Percentiles rank a stretch among this genome's conserved stretches.
phyloP scores from a whole-genome alignment of 2,113 vertebrate species.

The Notechis scutatus region DNA sequence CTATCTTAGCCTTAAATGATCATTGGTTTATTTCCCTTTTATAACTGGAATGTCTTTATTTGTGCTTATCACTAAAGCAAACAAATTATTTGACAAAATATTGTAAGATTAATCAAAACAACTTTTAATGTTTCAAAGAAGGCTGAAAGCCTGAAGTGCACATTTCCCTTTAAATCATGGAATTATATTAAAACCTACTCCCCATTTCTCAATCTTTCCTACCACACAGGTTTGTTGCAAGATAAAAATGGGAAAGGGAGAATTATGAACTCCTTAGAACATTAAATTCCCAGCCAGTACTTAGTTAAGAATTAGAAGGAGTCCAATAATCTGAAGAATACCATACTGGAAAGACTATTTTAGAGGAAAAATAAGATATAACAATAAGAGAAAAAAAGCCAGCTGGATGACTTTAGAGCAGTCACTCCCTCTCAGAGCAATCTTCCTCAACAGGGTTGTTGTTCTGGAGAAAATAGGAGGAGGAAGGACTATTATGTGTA shows the following conservation, averaged over 20 bases:
- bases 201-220: background rate
- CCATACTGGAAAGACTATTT: background rate
- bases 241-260: background rate
- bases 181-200: background rate
- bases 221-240: background rate
- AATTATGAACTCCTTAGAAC: background rate
- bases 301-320: background rate
- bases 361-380: background rate
- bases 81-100: background rate
- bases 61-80: background rate
- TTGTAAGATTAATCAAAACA: background rate
- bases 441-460: background rate
- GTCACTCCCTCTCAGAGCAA: background rate
- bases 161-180: background rate
- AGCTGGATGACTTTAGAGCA: background rate
- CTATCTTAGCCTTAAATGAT: background rate
- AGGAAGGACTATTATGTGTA: background rate
- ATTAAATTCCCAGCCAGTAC: background rate
- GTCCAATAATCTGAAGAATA: background rate
- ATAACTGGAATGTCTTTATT: background rate
- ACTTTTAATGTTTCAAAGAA: background rate
- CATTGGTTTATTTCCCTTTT: background rate
- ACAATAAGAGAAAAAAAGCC: background rate
- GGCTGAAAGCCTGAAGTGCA: background rate
- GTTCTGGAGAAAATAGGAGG: background rate